Base-by-base conservation (phyloP, 2,888 invertebrate genomes). In the Dexiosoma caninum region DNA sequence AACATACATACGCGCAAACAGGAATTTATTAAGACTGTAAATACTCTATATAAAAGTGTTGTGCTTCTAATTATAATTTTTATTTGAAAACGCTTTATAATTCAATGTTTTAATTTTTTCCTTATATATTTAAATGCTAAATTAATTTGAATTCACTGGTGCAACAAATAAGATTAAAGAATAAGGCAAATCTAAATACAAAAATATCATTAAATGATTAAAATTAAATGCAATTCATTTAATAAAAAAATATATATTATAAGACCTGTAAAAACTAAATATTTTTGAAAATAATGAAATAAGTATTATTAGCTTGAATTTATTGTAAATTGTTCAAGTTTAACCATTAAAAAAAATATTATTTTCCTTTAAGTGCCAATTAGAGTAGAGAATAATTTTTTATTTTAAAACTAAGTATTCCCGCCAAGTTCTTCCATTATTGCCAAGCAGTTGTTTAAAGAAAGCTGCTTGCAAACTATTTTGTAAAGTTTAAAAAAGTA, bases 321-420 rank as follows among this genome's bases (percentile, higher is more conserved):
- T 44, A 37, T 3, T 27, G 3, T 6, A 27, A 27, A 12, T 23
- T 23, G 30, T 53, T 32, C 32, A 62, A 72, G 44, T 64, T 64
- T n/a, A 27, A 1, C 5, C 7, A 9, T 10, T 8, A 23, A 30
- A 30, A 19, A 14, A 53, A 2, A 46, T 7, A 46, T 57, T 40
- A 27, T 53, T 37, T 62, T 76, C 64, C 72, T 10, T 69, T 81
- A 81, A 81, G 81, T 81, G 81, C 81, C 81, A 81, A 81, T 81
- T 77, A 62, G 35, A 55, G 16, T 70, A 76, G n/a, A 60, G 42
- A 37, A 27, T 35, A 59, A 7, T 21, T 16, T n/a, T 23, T 46
- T 35, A 12, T 12, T 37, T 35, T 30, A 35, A 35, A 2, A 23
- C 1, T 42, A 64, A 64, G 44, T 40, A 62, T 30, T 12, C 49